Conservation (phyloP, 2,888 invertebrate species). For the Eupithecia insigniata region DNA sequence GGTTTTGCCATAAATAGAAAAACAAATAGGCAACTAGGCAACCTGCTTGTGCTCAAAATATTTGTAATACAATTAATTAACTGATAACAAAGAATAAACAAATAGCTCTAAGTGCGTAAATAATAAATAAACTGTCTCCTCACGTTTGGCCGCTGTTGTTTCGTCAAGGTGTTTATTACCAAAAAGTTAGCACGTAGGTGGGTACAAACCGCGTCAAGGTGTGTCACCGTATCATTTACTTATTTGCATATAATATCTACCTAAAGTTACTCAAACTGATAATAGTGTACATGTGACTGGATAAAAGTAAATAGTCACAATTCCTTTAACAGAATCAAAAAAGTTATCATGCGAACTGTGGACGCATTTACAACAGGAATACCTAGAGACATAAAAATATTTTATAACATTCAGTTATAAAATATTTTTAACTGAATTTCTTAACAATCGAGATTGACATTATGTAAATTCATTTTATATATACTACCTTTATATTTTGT, state of each 20-base stretch:
- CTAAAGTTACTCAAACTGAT: background rate
- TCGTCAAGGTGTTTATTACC: slow-evolving; percentile 22
- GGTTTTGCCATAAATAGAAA: background rate
- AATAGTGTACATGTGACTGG: background rate
- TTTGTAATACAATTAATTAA: background rate
- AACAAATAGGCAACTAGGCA: background rate
- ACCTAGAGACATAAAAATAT: too few relatives aligned
- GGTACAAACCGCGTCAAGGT: slow-evolving; percentile 15
- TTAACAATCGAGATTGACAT: too few relatives aligned
- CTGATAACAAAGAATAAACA: slow-evolving; percentile 3
- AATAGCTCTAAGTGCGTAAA: slow-evolving; percentile 3
- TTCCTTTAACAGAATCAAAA: too few relatives aligned
- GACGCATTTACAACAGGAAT: too few relatives aligned
- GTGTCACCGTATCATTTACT: background rate
- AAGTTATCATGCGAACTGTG: too few relatives aligned
- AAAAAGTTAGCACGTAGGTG: slow-evolving; percentile 15
- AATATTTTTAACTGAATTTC: too few relatives aligned
- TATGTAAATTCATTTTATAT: too few relatives aligned
- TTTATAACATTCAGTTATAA: too few relatives aligned
- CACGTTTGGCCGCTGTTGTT: slow-evolving; percentile 24
- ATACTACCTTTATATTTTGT: too few relatives aligned
- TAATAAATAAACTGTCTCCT: slow-evolving; percentile 14
- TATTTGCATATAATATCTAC: slow-evolving; percentile 4
- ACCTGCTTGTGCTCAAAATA: background rate
- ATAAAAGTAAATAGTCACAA: background rate